A percentile compares a stretch with the other conserved stretches of the same genome.
Conservation (phyloP, 2,113 vertebrate genomes). For the Hipposideros armiger region DNA sequence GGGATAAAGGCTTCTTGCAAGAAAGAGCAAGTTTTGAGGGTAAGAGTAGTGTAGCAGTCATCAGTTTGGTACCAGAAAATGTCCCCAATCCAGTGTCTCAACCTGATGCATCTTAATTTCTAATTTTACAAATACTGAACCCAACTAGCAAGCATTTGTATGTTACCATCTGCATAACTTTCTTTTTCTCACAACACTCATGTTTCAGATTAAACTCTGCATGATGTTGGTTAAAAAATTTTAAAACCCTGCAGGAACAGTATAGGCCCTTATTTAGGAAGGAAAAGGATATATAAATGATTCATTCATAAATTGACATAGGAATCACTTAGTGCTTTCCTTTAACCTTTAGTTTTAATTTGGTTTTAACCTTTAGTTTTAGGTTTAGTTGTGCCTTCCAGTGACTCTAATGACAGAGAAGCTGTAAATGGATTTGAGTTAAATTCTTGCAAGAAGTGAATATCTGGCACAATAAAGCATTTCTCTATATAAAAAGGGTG, state of each 20-base stretch:
- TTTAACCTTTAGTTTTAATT: slow-evolving; percentile 81
- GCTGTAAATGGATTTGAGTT: slow-evolving; percentile 75
- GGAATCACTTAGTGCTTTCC: slow-evolving; percentile 58
- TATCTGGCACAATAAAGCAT: slow-evolving; percentile 52
- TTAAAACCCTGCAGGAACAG: background rate
- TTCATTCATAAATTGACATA: slow-evolving; percentile 55
- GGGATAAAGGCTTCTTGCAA: background rate
- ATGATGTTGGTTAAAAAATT: background rate
- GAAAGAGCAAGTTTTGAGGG: background rate
- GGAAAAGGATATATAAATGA: slow-evolving; percentile 63
- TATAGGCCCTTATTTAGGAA: slow-evolving; percentile 53
- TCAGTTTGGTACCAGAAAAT: slow-evolving; percentile 30
- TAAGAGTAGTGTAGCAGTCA: background rate
- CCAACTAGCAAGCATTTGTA: background rate
- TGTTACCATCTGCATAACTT: background rate
- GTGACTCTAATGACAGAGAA: slow-evolving; percentile 69
- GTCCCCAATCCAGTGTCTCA: background rate
- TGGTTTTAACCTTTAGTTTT: slow-evolving; percentile 80
- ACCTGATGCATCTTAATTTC: slow-evolving; percentile 48
- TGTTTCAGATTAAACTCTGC: slow-evolving; percentile 43
- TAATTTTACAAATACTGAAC: slow-evolving; percentile 15
- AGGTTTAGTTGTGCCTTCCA: slow-evolving; percentile 63
- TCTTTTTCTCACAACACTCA: background rate
- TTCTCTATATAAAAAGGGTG: slow-evolving; percentile 55
- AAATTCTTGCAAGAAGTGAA: slow-evolving; percentile 68